Evolutionary conservation across 2,888 invertebrate genomes (phyloP), one percentile per base, ranked within the genome.

Genomic region (Clostera curtula): DNA sequence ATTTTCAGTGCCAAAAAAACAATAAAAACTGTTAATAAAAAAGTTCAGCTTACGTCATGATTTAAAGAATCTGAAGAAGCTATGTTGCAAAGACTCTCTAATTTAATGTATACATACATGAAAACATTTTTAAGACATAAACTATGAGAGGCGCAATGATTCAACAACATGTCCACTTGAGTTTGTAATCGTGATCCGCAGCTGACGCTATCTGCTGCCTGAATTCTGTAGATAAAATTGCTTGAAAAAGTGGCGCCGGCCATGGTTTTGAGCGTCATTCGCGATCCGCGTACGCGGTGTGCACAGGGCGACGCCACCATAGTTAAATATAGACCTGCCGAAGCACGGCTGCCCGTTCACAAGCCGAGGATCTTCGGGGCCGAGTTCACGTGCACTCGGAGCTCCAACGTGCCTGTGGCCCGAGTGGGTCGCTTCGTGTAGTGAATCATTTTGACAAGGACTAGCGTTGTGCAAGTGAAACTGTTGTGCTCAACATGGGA

Each of bases 241-340:
- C 12, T 19, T 17, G 27, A 38, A 46, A 43, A 37, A 33, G 12
- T 36, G 36, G 27, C 35, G 35, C 26, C 35, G 31, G 36, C 31
- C 32, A 31, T 29, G 37, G 29, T 35, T 26, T 21, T 22, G 25
- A 26, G 20, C 16, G 27, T 27, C 18, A 34, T 19, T 19, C 17
- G 27, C 35, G 29, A 27, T 31, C n/a, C 35, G 37, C 38, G 34
- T 36, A 22, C 22, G 31, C 31, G 49, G 34, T 34, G 29, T 39
- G 47, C 36, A 36, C 36, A 40, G 36, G 31, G 42, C 47, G 47
- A 33, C 54, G 53, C 52, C 55, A 56, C 60, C 59, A 61, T 55
- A 45, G 66, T 73, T 75, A 75, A 70, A 65, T 73, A 64, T 75
- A 75, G 72, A 63, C 33, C 28, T 61, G 54, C 43, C 45, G 55